phyloP scores from a whole-genome alignment of 1,140 invertebrate species.

The Dendroctonus ponderosae region DNA sequence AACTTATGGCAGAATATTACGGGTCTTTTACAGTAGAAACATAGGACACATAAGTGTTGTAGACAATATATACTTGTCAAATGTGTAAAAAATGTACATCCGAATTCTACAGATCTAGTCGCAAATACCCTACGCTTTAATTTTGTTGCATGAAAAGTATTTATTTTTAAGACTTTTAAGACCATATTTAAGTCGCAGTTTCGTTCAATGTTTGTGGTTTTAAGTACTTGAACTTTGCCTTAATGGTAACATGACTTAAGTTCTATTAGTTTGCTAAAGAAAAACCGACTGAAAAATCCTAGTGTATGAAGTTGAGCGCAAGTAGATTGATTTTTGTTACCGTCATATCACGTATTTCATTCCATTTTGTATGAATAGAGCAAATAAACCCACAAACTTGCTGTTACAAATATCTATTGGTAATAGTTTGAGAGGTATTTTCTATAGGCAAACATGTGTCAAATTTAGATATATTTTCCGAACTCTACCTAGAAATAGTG shows the following conservation, averaged over 20 bases:
- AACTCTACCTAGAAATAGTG: constrained; percentile 17
- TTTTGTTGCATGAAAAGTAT: neutral
- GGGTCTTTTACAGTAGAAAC: constrained; percentile 40
- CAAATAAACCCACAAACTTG: constrained; percentile 9
- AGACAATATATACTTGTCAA: constrained; percentile 33
- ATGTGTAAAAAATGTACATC: constrained; percentile 24
- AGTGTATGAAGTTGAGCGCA: constrained; percentile 20
- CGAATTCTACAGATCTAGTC: constrained; percentile 15
- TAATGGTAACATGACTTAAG: constrained; percentile 22
- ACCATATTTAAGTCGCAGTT: neutral
- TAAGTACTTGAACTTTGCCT: neutral
- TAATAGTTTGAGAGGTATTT: constrained; percentile 33
- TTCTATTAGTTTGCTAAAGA: constrained; percentile 29
- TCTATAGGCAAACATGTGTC: constrained; percentile 37
- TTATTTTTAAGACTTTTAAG: neutral
- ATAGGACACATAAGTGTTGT: constrained; percentile 27
- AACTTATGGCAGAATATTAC: constrained; percentile 43
- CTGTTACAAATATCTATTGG: constrained; percentile 13
- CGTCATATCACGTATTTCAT: constrained; percentile 35
- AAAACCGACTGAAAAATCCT: constrained; percentile 32
- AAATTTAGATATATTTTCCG: constrained; percentile 37
- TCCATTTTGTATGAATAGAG: constrained; percentile 32
- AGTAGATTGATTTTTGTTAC: constrained; percentile 37
- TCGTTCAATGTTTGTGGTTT: neutral
- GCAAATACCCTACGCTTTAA: constrained; percentile 9